Percentiles rank a stretch among this genome's conserved stretches.
Evolutionary conservation across 2,888 invertebrate genomes (phyloP).

Genomic region (Orthosia cruda): DNA sequence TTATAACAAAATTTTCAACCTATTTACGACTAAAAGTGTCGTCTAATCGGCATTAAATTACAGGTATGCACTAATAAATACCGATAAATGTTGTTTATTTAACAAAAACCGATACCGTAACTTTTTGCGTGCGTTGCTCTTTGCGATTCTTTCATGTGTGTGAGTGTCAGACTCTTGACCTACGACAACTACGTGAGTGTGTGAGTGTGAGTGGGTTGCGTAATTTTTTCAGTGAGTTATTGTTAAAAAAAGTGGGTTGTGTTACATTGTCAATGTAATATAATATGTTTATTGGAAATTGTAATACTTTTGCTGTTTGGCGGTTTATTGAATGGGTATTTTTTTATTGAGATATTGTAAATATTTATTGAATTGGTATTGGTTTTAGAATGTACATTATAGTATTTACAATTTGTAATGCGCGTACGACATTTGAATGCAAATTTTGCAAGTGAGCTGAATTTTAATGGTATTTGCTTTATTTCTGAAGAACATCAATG

Average conservation of each 20-base stretch:
- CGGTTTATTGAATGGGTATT: slow-evolving; percentile 19
- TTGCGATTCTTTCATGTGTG: slow-evolving; percentile 72
- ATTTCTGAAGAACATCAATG: not conserved
- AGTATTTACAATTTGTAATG: not conserved
- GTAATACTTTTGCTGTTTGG: slow-evolving; percentile 12
- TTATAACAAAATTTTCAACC: slow-evolving; percentile 49
- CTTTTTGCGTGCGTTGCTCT: slow-evolving; percentile 82
- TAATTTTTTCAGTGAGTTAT: slow-evolving; percentile 76
- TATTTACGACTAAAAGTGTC: slow-evolving; percentile 48
- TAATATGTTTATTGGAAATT: slow-evolving; percentile 44
- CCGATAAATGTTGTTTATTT: slow-evolving; percentile 75
- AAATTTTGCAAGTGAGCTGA: slow-evolving; percentile 12
- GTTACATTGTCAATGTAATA: slow-evolving; percentile 53
- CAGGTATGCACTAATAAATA: slow-evolving; percentile 55
- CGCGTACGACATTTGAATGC: not conserved
- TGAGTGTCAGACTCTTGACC: slow-evolving; percentile 76
- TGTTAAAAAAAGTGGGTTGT: slow-evolving; percentile 35
- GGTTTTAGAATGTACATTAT: slow-evolving; percentile 14
- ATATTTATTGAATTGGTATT: slow-evolving; percentile 14
- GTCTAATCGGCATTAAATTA: slow-evolving; percentile 48
- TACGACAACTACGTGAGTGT: slow-evolving; percentile 72
- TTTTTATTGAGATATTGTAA: slow-evolving; percentile 1
- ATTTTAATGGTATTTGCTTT: not conserved
- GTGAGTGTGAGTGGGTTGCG: slow-evolving; percentile 77
- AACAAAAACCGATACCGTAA: slow-evolving; percentile 83